These are phyloP conservation scores for Neotoma lepida DNA, from an alignment of 2,113 vertebrate genomes.

Conservation along the genomic window DNA sequence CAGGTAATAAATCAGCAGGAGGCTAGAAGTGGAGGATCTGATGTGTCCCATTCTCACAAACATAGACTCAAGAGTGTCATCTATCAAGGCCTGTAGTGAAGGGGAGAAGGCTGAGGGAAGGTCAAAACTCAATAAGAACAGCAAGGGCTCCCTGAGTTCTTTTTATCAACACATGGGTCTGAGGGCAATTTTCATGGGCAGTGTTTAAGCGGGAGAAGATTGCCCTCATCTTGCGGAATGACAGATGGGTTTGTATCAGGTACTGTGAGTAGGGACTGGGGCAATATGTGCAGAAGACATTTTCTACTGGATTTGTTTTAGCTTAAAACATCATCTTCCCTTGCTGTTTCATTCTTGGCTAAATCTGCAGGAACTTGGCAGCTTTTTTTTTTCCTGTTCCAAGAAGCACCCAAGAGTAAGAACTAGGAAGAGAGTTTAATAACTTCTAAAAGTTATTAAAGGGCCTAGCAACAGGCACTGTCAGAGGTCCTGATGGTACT, in stretches of 20 bases:
- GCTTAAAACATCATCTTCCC: neutral
- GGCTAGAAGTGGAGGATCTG: neutral
- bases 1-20: neutral
- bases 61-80: neutral
- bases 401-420: neutral
- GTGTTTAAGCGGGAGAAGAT: neutral
- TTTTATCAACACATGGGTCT: neutral
- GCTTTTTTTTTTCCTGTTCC: neutral
- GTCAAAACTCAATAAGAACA: neutral
- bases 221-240: neutral
- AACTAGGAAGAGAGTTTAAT: neutral
- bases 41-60: neutral
- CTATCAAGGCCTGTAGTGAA: neutral
- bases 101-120: neutral
- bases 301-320: neutral
- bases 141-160: neutral
- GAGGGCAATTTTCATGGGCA: neutral
- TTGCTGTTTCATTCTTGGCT: neutral
- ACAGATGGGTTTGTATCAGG: neutral
- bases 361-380: neutral
- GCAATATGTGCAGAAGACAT: neutral
- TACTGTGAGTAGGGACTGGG: neutral
- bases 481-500: too few relatives aligned
- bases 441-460: slow-evolving; percentile 1
- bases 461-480: too few relatives aligned